phyloP scores from a whole-genome alignment of 2,113 vertebrate species.

The Sceloporus undulatus region DNA sequence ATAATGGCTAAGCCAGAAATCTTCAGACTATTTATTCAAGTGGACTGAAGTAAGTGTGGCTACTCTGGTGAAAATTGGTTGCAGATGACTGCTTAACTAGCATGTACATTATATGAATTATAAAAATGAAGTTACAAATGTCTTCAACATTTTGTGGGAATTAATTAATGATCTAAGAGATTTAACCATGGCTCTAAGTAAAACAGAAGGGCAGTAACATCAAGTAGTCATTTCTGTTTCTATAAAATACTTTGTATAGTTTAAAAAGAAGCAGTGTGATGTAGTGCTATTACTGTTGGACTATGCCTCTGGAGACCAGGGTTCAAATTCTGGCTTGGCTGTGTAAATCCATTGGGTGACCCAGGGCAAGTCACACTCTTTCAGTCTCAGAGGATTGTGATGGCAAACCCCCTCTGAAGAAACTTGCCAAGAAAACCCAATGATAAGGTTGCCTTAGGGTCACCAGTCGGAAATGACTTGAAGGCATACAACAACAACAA shows the following conservation, averaged over 20 bases:
- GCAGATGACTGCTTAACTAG: slow-evolving; percentile 65
- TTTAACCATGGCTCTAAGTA: slow-evolving; percentile 66
- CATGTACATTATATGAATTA: slow-evolving; percentile 79
- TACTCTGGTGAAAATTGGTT: not conserved
- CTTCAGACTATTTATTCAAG: slow-evolving; percentile 19
- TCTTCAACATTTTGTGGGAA: slow-evolving; percentile 71
- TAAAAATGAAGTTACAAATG: slow-evolving; percentile 67
- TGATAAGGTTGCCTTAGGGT: too few species aligned
- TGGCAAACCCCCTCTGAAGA: too few species aligned
- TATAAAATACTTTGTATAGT: slow-evolving; percentile 68
- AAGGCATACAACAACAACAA: too few species aligned
- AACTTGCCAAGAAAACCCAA: too few species aligned
- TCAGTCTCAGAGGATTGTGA: too few species aligned
- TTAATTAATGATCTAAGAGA: slow-evolving; percentile 76
- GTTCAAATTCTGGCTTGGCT: too few species aligned
- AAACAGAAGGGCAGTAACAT: slow-evolving; percentile 75
- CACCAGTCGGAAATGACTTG: too few species aligned
- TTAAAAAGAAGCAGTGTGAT: slow-evolving; percentile 40
- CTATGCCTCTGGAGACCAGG: too few species aligned
- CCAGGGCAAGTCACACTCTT: too few species aligned
- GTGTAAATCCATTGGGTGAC: too few species aligned
- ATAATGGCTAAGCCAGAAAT: slow-evolving; percentile 76
- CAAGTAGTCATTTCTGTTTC: slow-evolving; percentile 50
- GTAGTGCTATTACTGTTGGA: too few species aligned
- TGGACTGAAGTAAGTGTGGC: not conserved